phyloP scores from a whole-genome alignment of 2,888 invertebrate genomes.

The Parnassius mnemosyne region DNA sequence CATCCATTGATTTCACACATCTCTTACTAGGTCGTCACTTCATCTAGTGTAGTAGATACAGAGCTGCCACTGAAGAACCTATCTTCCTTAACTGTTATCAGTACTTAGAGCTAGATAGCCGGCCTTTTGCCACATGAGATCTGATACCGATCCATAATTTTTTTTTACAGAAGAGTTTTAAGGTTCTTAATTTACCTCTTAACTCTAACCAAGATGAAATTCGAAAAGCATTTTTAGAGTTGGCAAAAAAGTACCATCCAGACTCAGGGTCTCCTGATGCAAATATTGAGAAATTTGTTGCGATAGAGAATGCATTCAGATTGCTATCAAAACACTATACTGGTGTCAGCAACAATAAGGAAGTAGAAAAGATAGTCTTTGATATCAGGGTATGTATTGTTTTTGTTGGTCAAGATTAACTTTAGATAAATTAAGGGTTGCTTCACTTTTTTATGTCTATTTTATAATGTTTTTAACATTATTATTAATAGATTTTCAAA shows the following conservation, averaged over 20 bases:
- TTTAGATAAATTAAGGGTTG: too few species aligned
- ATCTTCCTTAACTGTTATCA: too few species aligned
- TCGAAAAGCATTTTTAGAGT: slow-evolving; percentile 84
- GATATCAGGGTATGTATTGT: slow-evolving; percentile 80
- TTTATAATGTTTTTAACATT: too few species aligned
- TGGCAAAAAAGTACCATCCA: slow-evolving; percentile 92
- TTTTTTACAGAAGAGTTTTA: slow-evolving; percentile 82
- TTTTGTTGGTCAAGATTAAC: too few species aligned
- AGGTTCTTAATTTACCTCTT: slow-evolving; percentile 83
- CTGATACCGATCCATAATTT: not conserved
- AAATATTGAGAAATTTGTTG: slow-evolving; percentile 86
- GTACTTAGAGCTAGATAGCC: too few species aligned
- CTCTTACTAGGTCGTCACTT: too few species aligned
- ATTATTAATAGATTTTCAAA: too few species aligned
- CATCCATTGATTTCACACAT: too few species aligned
- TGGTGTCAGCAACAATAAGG: slow-evolving; percentile 67
- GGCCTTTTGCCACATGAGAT: too few species aligned
- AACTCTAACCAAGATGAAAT: slow-evolving; percentile 87
- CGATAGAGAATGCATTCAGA: slow-evolving; percentile 88
- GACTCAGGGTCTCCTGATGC: slow-evolving; percentile 88
- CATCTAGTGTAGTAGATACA: too few species aligned
- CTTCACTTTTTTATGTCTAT: too few species aligned
- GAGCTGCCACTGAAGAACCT: too few species aligned
- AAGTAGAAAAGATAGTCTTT: slow-evolving; percentile 78
- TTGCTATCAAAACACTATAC: slow-evolving; percentile 84